phyloP scores from a whole-genome alignment of 2,888 invertebrate species.

The Ommatoiulus sabulosus region DNA sequence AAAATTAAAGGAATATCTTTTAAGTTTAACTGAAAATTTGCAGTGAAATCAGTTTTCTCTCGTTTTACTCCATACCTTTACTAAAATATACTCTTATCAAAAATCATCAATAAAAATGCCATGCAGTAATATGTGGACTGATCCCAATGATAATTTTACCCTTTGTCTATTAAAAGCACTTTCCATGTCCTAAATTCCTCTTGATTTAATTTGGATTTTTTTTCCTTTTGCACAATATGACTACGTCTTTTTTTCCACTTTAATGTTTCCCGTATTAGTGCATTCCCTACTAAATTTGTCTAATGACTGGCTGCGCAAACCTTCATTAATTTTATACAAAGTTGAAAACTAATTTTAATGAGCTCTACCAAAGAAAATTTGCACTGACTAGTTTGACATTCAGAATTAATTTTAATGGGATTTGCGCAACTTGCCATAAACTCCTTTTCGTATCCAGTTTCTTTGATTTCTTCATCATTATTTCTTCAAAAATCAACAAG shows the following conservation, averaged over 20 bases:
- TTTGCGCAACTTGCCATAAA: constrained; percentile 4
- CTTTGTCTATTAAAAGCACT: constrained; percentile 12
- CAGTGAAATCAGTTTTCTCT: not conserved
- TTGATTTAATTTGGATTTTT: not conserved
- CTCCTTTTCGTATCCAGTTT: constrained; percentile 6
- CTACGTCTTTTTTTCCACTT: constrained; percentile 10
- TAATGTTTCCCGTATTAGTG: constrained; percentile 17
- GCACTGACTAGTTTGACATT: not conserved
- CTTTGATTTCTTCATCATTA: constrained; percentile 41
- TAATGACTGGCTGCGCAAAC: not conserved
- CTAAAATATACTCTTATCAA: not conserved
- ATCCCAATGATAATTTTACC: not conserved
- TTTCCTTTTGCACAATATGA: constrained; percentile 15
- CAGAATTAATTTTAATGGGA: not conserved
- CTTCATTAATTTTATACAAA: not conserved
- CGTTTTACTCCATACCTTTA: not conserved
- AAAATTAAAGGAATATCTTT: no score
- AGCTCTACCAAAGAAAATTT: not conserved
- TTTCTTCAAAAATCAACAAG: constrained; percentile 42
- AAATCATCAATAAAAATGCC: not conserved
- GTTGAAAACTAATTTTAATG: not conserved
- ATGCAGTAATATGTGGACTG: not conserved
- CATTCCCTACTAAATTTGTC: constrained; percentile 34
- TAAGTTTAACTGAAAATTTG: no score
- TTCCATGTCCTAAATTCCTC: constrained; percentile 22